Percentiles rank a stretch among this genome's conserved stretches.
Conservation (phyloP, 2,888 invertebrate genomes). For the Rhagophthalmus giganteus region DNA sequence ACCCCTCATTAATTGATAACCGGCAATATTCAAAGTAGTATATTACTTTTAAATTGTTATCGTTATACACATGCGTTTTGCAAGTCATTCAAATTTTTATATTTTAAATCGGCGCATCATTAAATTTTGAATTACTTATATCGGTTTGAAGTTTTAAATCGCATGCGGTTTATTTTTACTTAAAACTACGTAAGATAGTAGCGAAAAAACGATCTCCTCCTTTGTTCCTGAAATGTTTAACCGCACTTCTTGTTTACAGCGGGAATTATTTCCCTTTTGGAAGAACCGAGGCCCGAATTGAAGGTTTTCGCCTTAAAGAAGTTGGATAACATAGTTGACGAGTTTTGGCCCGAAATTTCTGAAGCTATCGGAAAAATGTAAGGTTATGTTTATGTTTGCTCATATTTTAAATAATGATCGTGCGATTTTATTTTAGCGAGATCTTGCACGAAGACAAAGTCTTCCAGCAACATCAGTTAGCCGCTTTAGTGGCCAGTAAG, state of each 20-base stretch:
- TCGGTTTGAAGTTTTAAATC: no score
- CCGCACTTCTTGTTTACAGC: slow-evolving; percentile 58
- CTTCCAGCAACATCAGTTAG: slow-evolving; percentile 87
- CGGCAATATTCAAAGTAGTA: no score
- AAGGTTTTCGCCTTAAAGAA: slow-evolving; percentile 93
- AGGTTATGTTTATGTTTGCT: slow-evolving; percentile 41
- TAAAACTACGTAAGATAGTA: no score
- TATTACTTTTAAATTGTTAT: slow-evolving; percentile 31
- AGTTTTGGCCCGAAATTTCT: slow-evolving; percentile 99
- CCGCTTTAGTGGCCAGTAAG: slow-evolving; percentile 97
- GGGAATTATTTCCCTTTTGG: slow-evolving; percentile 93
- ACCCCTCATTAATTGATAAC: slow-evolving; percentile 11
- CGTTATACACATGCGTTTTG: slow-evolving; percentile 42
- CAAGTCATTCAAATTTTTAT: slow-evolving; percentile 42
- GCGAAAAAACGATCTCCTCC: no score
- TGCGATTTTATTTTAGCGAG: slow-evolving; percentile 63
- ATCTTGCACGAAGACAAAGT: slow-evolving; percentile 91
- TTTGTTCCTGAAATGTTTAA: no score
- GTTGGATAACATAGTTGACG: slow-evolving; percentile 90
- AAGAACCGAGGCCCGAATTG: slow-evolving; percentile 91
- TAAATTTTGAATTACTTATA: no score
- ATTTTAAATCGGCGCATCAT: no score
- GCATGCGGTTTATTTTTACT: no score
- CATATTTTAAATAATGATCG: slow-evolving; percentile 5
- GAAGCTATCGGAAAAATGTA: slow-evolving; percentile 96